These are phyloP conservation scores for Thalassoma bifasciatum DNA, from an alignment of 2,113 vertebrate genomes.

Conservation along the genomic window DNA sequence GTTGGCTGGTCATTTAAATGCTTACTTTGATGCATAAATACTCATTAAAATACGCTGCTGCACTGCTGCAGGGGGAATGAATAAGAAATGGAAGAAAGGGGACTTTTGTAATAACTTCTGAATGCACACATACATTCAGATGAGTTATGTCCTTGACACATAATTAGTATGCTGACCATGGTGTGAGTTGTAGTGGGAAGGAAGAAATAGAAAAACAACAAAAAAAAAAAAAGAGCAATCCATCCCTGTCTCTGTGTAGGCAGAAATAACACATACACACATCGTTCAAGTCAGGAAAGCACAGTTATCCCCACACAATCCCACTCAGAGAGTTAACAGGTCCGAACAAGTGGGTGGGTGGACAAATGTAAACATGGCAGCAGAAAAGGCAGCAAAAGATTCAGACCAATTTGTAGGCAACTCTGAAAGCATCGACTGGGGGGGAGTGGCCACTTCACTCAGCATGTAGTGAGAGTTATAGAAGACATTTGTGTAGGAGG, in stretches of 20 bases:
- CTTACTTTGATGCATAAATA: slow-evolving; percentile 10
- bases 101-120: not conserved
- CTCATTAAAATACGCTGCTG: not conserved
- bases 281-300: slow-evolving; percentile 3
- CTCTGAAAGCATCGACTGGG: slow-evolving; percentile 18
- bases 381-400: slow-evolving; percentile 12
- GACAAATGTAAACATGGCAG: slow-evolving; percentile 43
- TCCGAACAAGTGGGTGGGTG: slow-evolving; percentile 43
- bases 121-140: not conserved
- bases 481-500: slow-evolving; percentile 47
- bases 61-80: not conserved
- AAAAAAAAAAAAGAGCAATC: not conserved
- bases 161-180: not conserved
- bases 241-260: slow-evolving; percentile 4
- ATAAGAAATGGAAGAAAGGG: not conserved
- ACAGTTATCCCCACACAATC: slow-evolving; percentile 14
- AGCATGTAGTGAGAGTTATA: slow-evolving; percentile 24
- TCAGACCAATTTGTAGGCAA: slow-evolving; percentile 26
- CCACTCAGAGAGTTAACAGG: slow-evolving; percentile 32
- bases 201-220: slow-evolving; percentile 4
- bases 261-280: slow-evolving; percentile 9
- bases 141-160: not conserved
- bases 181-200: not conserved
- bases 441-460: slow-evolving; percentile 31
- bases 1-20: slow-evolving; percentile 10